Percentiles rank a stretch among this genome's conserved stretches.
These are phyloP conservation scores for Zygothrica quintamaculata DNA, from an alignment of 2,888 invertebrate species.

Conservation along the genomic window DNA sequence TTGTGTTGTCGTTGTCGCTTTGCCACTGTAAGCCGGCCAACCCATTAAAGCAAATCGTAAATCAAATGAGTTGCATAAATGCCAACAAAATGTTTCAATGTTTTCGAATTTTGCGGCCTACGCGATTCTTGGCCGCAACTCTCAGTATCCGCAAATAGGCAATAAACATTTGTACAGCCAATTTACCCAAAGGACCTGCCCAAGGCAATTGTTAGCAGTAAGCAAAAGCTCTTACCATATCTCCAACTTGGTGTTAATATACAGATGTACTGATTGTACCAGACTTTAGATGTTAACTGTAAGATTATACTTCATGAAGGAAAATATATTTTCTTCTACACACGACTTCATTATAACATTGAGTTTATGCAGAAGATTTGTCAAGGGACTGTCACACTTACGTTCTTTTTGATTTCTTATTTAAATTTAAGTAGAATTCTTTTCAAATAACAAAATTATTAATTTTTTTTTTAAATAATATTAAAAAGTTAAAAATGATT, in stretches of 20 bases:
- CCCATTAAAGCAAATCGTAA: constrained; percentile 70
- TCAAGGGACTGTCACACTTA: too few relatives aligned
- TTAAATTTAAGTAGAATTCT: too few relatives aligned
- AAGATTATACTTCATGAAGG: constrained; percentile 9
- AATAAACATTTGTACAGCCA: constrained; percentile 59
- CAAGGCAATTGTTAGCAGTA: not conserved
- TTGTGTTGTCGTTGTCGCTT: constrained; percentile 32
- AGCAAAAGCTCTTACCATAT: too few relatives aligned
- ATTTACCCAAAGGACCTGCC: constrained; percentile 20
- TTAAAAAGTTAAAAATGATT: too few relatives aligned
- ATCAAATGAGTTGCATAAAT: constrained; percentile 77
- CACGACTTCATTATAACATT: too few relatives aligned
- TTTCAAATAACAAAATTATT: too few relatives aligned
- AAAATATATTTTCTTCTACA: too few relatives aligned
- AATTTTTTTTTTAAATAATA: too few relatives aligned
- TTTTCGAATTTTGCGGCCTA: constrained; percentile 65
- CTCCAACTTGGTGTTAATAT: constrained; percentile 26
- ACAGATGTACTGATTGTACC: constrained; percentile 31
- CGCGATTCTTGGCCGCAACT: constrained; percentile 17
- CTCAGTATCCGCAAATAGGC: constrained; percentile 41
- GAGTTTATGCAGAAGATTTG: not conserved
- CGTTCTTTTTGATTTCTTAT: too few relatives aligned
- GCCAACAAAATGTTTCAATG: constrained; percentile 76
- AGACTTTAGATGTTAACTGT: constrained; percentile 10
- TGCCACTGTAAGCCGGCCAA: constrained; percentile 47